phyloP scores from a whole-genome alignment of 1,140 invertebrate species.

The Brachystomella parvula region DNA sequence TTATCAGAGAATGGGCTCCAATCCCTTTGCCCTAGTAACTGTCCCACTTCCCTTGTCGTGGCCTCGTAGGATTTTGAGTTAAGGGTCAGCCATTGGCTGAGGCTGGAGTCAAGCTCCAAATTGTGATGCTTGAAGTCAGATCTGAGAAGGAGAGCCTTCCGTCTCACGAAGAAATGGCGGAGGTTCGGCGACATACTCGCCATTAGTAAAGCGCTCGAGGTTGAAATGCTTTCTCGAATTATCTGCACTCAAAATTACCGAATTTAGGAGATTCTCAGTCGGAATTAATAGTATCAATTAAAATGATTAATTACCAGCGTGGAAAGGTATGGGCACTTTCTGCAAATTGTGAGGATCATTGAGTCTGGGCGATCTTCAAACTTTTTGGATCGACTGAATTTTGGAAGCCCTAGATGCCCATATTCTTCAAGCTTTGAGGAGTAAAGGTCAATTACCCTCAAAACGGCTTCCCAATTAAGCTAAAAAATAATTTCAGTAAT shows the following conservation, averaged over 20 bases:
- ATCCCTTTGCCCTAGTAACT: conserved; percentile 53
- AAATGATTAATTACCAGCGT: conserved; percentile 49
- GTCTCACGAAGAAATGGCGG: conserved; percentile 56
- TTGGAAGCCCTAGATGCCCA: conserved; percentile 56
- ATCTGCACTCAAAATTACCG: conserved; percentile 46
- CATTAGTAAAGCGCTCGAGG: conserved; percentile 65
- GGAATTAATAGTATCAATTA: background rate
- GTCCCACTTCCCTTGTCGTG: conserved; percentile 60
- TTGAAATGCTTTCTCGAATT: conserved; percentile 69
- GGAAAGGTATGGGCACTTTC: conserved; percentile 55
- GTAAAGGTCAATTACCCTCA: conserved; percentile 54
- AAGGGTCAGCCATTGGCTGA: conserved; percentile 34
- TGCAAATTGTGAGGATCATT: conserved; percentile 52
- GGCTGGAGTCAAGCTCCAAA: conserved; percentile 41
- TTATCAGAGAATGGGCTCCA: conserved; percentile 68
- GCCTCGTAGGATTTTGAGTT: conserved; percentile 54
- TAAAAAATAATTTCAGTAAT: conserved; percentile 34
- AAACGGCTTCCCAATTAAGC: conserved; percentile 46
- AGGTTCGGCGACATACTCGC: conserved; percentile 58
- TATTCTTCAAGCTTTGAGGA: conserved; percentile 50
- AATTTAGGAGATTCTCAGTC: background rate
- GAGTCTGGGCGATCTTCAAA: conserved; percentile 60
- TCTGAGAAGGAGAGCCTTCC: conserved; percentile 61
- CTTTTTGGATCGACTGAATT: conserved; percentile 51
- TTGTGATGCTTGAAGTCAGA: conserved; percentile 59